These are phyloP conservation scores for Ictidomys tridecemlineatus DNA, from an alignment of 2,113 vertebrate species.

Conservation along the genomic window DNA sequence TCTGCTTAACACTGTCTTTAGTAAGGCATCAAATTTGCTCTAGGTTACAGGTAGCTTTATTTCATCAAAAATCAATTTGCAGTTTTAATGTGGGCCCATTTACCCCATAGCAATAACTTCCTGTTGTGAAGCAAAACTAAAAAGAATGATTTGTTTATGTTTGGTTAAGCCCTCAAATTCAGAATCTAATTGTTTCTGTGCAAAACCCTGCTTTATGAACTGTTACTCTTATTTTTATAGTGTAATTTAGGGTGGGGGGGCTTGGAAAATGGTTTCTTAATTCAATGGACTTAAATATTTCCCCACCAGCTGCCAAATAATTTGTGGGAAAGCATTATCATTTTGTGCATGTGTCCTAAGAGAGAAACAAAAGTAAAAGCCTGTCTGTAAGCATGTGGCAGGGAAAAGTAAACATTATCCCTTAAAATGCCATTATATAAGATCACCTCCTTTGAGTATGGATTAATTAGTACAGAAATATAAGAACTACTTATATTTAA, in stretches of 20 bases:
- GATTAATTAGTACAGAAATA: slow-evolving; percentile 72
- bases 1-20: slow-evolving; percentile 52
- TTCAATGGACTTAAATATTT: slow-evolving; percentile 77
- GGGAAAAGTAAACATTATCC: slow-evolving; percentile 71
- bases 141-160: slow-evolving; percentile 69
- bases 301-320: slow-evolving; percentile 78
- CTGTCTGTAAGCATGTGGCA: slow-evolving; percentile 37
- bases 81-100: slow-evolving; percentile 65
- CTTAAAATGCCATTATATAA: slow-evolving; percentile 64
- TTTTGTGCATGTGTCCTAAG: slow-evolving; percentile 67
- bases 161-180: slow-evolving; percentile 68
- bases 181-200: slow-evolving; percentile 53
- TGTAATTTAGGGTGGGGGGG: slow-evolving; percentile 32
- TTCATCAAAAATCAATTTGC: slow-evolving; percentile 79
- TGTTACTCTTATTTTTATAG: slow-evolving; percentile 68
- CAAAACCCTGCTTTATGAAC: slow-evolving; percentile 51
- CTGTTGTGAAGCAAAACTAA: slow-evolving; percentile 70
- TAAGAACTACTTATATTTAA: slow-evolving; percentile 74
- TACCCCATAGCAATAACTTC: slow-evolving; percentile 59
- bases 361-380: slow-evolving; percentile 70
- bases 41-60: slow-evolving; percentile 48
- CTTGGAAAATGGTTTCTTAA: slow-evolving; percentile 62
- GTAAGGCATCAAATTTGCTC: slow-evolving; percentile 60
- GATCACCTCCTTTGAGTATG: slow-evolving; percentile 30
- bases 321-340: slow-evolving; percentile 68